Conservation (phyloP, 2,888 invertebrate species). For the Helleia helle region DNA sequence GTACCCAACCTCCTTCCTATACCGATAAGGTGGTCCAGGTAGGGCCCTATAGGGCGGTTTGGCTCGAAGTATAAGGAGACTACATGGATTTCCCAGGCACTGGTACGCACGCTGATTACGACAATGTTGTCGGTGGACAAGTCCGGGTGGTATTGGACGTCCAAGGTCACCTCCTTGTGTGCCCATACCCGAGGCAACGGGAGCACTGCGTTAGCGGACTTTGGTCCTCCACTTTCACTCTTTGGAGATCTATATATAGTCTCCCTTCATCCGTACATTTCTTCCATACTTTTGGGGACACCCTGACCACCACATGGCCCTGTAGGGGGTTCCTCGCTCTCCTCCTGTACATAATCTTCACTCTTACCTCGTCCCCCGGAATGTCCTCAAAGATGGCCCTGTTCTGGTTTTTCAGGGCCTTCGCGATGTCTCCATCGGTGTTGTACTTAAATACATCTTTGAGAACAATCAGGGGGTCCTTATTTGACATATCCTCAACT, state of each 20-base stretch:
- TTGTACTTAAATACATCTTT: slow-evolving; percentile 5
- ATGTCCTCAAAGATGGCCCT: neutral
- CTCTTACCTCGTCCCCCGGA: neutral
- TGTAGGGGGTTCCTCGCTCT: neutral
- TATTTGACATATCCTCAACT: slow-evolving; percentile 13
- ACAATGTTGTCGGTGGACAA: too few species aligned
- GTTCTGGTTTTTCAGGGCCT: slow-evolving; percentile 15
- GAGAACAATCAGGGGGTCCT: slow-evolving; percentile 13
- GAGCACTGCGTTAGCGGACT: too few species aligned
- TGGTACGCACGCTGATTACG: too few species aligned
- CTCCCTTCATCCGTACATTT: slow-evolving; percentile 1
- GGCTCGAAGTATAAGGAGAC: too few species aligned
- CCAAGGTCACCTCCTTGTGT: too few species aligned
- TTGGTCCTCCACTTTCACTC: too few species aligned
- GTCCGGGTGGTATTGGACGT: too few species aligned
- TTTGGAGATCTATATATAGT: neutral
- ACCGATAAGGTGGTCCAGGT: too few species aligned
- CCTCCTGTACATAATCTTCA: neutral
- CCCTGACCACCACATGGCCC: neutral
- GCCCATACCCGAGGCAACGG: too few species aligned
- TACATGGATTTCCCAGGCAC: too few species aligned
- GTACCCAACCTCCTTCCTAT: too few species aligned
- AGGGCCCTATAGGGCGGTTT: too few species aligned
- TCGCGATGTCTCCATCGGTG: slow-evolving; percentile 1
- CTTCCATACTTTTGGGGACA: neutral